Evolutionary conservation across 1,140 invertebrate species (phyloP).

Genomic region (Archegozetes longisetosus): DNA sequence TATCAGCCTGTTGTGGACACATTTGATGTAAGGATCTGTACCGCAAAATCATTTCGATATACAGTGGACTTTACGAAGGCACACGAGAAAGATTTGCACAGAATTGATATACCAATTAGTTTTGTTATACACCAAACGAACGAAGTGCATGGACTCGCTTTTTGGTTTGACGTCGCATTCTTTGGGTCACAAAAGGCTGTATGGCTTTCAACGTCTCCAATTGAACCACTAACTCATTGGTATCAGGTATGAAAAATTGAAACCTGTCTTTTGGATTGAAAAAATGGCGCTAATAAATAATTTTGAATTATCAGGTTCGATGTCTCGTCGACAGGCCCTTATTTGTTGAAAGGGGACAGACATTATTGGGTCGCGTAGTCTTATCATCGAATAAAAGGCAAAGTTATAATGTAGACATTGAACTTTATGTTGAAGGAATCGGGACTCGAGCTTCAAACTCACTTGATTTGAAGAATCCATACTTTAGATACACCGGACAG

Average conservation of each 20-base stretch:
- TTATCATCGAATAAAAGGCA: constrained; percentile 89
- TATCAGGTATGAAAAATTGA: constrained; percentile 37
- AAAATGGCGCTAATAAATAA: not conserved
- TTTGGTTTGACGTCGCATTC: constrained; percentile 99
- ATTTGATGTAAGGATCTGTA: constrained; percentile 93
- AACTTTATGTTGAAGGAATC: constrained; percentile 54
- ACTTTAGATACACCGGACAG: constrained; percentile 52
- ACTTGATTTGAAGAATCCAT: constrained; percentile 95
- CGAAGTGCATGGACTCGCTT: constrained; percentile 90
- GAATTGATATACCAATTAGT: constrained; percentile 85
- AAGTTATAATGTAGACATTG: constrained; percentile 98
- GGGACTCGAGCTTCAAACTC: constrained; percentile 64
- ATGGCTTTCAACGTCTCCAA: constrained; percentile 96
- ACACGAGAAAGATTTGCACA: constrained; percentile 82
- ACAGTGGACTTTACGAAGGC: constrained; percentile 89
- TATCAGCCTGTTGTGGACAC: constrained; percentile 97
- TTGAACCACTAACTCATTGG: constrained; percentile 98
- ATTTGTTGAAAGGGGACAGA: constrained; percentile 84
- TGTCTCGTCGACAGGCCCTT: constrained; percentile 86
- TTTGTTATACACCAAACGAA: constrained; percentile 84
- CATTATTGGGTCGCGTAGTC: constrained; percentile 67
- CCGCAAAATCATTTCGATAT: constrained; percentile 84
- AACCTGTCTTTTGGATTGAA: not conserved
- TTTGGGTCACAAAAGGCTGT: constrained; percentile 71
- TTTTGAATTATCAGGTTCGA: constrained; percentile 53